phyloP scores from a whole-genome alignment of 2,797 vertebrate genomes.

The Myiotriccus ornatus region DNA sequence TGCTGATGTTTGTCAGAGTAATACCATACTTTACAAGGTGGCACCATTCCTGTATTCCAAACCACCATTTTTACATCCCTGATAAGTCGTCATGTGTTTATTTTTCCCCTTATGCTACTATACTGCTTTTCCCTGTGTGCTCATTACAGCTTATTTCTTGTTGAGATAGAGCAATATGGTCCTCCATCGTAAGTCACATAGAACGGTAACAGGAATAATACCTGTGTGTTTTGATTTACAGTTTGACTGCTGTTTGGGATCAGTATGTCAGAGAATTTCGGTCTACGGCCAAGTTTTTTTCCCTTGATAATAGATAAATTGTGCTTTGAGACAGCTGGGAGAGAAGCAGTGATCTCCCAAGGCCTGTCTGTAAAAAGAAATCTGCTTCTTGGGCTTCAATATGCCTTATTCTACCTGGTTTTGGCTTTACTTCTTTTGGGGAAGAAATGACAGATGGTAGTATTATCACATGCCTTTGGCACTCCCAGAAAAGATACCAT shows the following conservation, averaged over 20 bases:
- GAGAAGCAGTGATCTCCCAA: not conserved
- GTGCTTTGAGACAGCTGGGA: not conserved
- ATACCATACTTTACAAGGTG: not conserved
- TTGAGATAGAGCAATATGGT: not conserved
- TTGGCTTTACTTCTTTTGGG: not conserved
- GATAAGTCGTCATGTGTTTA: not conserved
- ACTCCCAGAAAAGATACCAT: not conserved
- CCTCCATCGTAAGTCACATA: not conserved
- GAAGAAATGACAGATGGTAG: not conserved
- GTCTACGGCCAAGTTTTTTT: not conserved
- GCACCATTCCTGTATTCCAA: not conserved
- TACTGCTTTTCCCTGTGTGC: not conserved
- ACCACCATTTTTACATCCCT: not conserved
- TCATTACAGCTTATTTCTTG: not conserved
- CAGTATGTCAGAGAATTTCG: not conserved
- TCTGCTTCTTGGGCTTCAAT: not conserved
- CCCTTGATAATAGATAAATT: not conserved
- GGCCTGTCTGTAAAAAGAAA: not conserved
- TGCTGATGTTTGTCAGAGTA: not conserved
- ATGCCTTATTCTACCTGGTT: not conserved
- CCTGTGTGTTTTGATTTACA: not conserved
- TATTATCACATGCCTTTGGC: not conserved
- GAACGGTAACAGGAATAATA: not conserved
- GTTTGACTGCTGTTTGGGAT: not conserved
- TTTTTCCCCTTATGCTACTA: not conserved